Percentiles rank a stretch among this genome's conserved stretches.
Conservation (phyloP, 2,888 invertebrate genomes). For the Nomada fucata region DNA sequence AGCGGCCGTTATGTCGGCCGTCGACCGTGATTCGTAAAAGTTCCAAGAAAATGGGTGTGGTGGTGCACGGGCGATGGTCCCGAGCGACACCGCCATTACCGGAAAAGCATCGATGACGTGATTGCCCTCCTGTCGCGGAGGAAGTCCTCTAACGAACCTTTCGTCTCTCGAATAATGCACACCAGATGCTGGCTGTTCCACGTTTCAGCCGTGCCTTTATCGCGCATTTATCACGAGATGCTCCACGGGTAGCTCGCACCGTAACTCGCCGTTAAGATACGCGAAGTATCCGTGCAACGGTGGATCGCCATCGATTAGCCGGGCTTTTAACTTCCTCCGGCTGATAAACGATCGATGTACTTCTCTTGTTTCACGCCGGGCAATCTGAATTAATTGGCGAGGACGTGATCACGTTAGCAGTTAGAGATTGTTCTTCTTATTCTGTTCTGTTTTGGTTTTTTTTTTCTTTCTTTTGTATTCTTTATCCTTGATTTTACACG, state of each 20-base stretch:
- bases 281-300: neutral
- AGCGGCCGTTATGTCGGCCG: constrained; percentile 10
- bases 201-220: neutral
- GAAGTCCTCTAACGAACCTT: constrained; percentile 53
- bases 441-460: neutral
- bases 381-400: constrained; percentile 29
- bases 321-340: constrained; percentile 14
- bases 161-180: constrained; percentile 42
- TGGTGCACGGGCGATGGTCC: neutral
- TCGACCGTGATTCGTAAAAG: neutral
- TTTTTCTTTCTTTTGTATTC: neutral
- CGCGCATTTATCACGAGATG: constrained; percentile 25
- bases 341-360: constrained; percentile 25
- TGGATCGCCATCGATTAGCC: constrained; percentile 13
- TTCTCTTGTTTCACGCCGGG: constrained; percentile 16
- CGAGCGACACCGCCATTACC: neutral
- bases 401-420: constrained; percentile 39
- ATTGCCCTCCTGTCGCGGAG: constrained; percentile 37
- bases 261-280: constrained; percentile 22
- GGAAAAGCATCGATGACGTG: constrained; percentile 30
- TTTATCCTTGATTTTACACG: neutral
- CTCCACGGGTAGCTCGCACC: neutral
- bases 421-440: constrained; percentile 22
- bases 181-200: constrained; percentile 42
- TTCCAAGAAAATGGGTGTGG: neutral